These are phyloP conservation scores for Lysandra bellargus DNA, from an alignment of 2,888 invertebrate species.

Conservation along the genomic window DNA sequence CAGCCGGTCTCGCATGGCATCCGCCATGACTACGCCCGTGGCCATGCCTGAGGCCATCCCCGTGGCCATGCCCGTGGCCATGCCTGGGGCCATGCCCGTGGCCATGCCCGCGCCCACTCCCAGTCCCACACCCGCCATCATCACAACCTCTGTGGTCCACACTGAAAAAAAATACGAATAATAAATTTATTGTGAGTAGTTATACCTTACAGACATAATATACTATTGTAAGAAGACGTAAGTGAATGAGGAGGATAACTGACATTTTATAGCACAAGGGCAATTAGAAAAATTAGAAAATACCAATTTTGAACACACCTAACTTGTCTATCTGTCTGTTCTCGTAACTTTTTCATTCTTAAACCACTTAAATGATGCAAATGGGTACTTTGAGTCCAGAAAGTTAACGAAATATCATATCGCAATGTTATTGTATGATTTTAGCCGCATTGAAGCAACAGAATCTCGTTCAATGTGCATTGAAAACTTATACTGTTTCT, in stretches of 20 bases:
- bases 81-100: background rate
- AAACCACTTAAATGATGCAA: too few species aligned
- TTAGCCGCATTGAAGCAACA: too few species aligned
- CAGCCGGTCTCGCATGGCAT: constrained; percentile 80
- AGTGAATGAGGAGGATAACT: too few species aligned
- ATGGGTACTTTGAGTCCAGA: too few species aligned
- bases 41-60: constrained; percentile 61
- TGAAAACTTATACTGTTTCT: background rate
- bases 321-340: too few species aligned
- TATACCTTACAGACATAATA: background rate
- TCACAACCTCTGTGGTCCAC: constrained; percentile 1
- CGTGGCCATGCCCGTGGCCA: constrained; percentile 42
- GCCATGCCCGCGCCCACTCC: background rate
- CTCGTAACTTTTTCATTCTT: too few species aligned
- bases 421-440: too few species aligned
- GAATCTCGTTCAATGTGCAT: background rate
- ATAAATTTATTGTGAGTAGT: too few species aligned
- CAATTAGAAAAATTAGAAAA: too few species aligned
- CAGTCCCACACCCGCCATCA: background rate
- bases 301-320: too few species aligned
- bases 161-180: background rate
- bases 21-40: constrained; percentile 65
- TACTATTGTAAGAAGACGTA: background rate
- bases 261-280: too few species aligned
- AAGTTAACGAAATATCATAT: too few species aligned